Evolutionary conservation across 64 coral and sea anemone species (phyloP).

Genomic region (Montipora foliosa): DNA sequence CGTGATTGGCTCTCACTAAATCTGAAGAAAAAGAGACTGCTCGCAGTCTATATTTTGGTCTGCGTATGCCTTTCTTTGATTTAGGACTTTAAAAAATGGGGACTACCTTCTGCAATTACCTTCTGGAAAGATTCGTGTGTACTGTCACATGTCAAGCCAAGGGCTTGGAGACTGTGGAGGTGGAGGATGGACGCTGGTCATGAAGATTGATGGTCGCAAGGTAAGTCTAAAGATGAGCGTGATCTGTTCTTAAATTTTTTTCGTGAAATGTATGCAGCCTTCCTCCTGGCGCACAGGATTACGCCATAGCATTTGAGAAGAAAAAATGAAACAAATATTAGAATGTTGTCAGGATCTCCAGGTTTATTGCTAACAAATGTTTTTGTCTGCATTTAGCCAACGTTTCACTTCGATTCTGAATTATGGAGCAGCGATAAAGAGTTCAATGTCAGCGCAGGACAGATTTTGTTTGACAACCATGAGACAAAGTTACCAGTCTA

Average conservation of each 20-base stretch:
- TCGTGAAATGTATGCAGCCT: no score
- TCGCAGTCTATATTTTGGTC: no score
- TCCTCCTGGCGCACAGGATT: no score
- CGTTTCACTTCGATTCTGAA: constrained; percentile 18
- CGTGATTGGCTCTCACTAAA: no score
- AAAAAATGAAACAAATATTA: not conserved
- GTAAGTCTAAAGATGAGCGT: not conserved
- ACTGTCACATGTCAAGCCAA: not conserved
- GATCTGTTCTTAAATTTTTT: no score
- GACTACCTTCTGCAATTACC: not conserved
- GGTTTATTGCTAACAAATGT: not conserved
- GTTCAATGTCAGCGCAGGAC: not conserved
- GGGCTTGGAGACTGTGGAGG: not conserved
- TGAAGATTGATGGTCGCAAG: not conserved
- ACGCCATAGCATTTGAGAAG: no score
- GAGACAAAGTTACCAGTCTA: constrained; percentile 49
- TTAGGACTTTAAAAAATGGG: not conserved
- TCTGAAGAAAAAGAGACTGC: no score
- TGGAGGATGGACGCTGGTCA: not conserved
- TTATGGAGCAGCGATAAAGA: constrained; percentile 13
- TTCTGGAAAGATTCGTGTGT: not conserved
- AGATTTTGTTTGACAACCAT: not conserved
- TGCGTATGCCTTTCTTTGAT: no score
- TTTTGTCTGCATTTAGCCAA: constrained; percentile 12
- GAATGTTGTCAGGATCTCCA: not conserved